Percentiles rank a stretch among this genome's conserved stretches.
Conservation (phyloP, 2,113 vertebrate genomes). For the Colinus virginianus region DNA sequence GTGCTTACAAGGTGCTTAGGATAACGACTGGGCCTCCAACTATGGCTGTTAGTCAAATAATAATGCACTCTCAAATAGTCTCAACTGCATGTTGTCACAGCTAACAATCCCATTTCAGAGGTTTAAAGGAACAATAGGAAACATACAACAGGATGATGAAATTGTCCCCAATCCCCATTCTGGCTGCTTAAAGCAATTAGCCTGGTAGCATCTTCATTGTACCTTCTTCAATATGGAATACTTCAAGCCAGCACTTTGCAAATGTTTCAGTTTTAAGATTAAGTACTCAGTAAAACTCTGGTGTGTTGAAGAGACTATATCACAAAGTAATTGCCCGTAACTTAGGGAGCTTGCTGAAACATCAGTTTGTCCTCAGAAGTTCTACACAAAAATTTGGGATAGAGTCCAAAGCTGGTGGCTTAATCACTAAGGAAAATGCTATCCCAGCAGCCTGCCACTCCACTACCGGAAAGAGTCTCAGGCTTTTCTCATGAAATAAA, state of each 20-base stretch:
- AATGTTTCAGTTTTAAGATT: background rate
- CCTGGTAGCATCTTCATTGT: background rate
- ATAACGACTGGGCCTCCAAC: background rate
- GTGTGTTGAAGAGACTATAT: background rate
- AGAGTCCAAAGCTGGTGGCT: background rate
- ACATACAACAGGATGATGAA: fast-evolving
- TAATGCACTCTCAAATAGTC: background rate
- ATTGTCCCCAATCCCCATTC: background rate
- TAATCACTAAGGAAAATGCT: background rate
- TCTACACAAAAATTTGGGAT: background rate
- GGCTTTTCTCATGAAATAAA: background rate
- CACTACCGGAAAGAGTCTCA: background rate
- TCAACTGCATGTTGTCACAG: background rate
- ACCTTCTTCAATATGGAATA: background rate
- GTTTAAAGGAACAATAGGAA: background rate
- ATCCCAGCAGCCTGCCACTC: background rate
- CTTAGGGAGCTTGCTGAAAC: background rate
- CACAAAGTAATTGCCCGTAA: background rate
- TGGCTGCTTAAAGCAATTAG: background rate
- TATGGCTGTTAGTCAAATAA: background rate
- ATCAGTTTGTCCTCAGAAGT: background rate
- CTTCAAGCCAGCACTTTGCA: background rate
- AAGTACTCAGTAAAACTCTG: background rate
- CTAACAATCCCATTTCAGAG: background rate
- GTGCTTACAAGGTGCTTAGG: background rate